These are phyloP conservation scores for Pedionomus torquatus DNA, from an alignment of 2,113 vertebrate genomes.

Conservation along the genomic window DNA sequence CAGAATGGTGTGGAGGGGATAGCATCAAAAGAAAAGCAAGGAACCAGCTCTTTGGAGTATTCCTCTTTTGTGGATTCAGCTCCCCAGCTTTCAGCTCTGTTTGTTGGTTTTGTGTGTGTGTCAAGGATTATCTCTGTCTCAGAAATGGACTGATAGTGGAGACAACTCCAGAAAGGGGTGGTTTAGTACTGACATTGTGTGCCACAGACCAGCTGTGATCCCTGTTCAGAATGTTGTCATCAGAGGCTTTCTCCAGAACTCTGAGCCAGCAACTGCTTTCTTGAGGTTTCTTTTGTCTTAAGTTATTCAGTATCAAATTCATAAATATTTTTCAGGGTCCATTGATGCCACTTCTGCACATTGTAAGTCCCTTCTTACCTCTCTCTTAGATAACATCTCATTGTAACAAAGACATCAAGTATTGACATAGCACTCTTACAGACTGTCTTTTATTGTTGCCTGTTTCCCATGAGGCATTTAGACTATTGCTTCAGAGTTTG, in stretches of 20 bases:
- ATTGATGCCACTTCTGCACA: neutral
- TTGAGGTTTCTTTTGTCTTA: neutral
- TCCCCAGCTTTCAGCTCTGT: neutral
- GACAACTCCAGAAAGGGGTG: neutral
- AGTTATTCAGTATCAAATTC: neutral
- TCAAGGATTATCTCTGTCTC: neutral
- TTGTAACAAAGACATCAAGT: neutral
- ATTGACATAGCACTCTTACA: neutral
- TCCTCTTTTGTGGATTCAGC: neutral
- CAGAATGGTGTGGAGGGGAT: neutral
- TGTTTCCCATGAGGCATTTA: neutral
- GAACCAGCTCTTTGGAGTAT: neutral
- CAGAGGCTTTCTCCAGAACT: neutral
- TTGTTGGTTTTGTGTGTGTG: neutral
- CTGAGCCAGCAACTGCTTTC: neutral
- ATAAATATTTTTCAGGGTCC: neutral
- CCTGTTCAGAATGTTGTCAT: neutral
- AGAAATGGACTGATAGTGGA: neutral
- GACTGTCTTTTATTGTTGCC: neutral
- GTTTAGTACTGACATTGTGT: neutral
- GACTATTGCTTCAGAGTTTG: neutral
- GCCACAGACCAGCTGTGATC: neutral
- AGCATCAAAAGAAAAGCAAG: neutral
- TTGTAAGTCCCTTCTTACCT: neutral
- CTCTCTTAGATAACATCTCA: neutral